Evolutionary conservation across 2,113 vertebrate species (phyloP).

Genomic region (Psittacula cyanocephala): DNA sequence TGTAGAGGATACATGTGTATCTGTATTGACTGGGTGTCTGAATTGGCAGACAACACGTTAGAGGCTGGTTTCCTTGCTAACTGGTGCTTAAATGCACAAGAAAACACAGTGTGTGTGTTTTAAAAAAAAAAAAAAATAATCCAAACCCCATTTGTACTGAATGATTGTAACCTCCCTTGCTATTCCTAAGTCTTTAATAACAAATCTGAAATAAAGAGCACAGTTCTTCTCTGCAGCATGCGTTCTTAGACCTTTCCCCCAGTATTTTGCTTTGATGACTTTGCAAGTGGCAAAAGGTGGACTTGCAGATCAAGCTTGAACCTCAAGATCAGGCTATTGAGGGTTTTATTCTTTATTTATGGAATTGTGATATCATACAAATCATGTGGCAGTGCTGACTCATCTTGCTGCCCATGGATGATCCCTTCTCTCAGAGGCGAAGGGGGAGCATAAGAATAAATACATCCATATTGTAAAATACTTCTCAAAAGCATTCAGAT

Average conservation of each 20-base stretch:
- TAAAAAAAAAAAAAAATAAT: not conserved
- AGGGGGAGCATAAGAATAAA: not conserved
- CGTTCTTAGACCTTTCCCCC: not conserved
- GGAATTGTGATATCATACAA: not conserved
- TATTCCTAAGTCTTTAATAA: not conserved
- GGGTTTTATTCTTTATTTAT: not conserved
- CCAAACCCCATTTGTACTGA: not conserved
- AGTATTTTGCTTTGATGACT: not conserved
- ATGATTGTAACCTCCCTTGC: not conserved
- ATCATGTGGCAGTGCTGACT: not conserved
- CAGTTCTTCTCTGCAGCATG: not conserved
- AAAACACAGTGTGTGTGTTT: not conserved
- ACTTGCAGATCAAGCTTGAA: not conserved
- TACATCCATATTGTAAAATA: not conserved
- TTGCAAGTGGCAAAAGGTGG: not conserved
- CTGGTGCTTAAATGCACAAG: conserved; percentile 21
- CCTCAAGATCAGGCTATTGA: not conserved
- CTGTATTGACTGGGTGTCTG: not conserved
- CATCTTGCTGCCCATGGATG: not conserved
- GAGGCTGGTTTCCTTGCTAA: conserved; percentile 49
- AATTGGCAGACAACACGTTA: not conserved
- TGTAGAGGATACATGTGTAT: not conserved
- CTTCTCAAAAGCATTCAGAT: not conserved
- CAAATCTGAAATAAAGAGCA: not conserved
- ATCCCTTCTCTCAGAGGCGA: not conserved